phyloP scores from a whole-genome alignment of 2,113 vertebrate species.

The Motacilla tschutschensis region DNA sequence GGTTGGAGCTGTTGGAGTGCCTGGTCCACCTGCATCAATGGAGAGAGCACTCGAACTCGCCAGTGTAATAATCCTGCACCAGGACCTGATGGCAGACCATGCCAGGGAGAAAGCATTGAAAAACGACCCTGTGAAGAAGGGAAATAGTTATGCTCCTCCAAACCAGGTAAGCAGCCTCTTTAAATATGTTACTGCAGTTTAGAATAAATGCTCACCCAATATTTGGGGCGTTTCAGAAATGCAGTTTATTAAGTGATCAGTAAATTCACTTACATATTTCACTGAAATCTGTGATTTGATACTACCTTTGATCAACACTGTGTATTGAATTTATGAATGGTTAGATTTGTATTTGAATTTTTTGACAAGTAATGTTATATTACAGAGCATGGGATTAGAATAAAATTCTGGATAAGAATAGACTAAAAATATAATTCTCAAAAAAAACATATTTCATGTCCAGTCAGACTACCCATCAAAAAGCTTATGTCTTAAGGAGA shows the following conservation, averaged over 20 bases:
- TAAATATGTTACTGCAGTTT: not conserved
- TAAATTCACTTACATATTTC: not conserved
- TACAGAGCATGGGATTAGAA: not conserved
- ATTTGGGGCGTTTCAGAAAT: not conserved
- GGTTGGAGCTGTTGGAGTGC: constrained; percentile 80
- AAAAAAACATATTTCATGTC: not conserved
- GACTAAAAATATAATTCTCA: not conserved
- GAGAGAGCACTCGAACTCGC: constrained; percentile 62
- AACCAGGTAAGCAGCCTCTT: not conserved
- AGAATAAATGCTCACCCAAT: not conserved
- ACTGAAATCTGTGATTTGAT: not conserved
- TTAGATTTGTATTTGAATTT: not conserved
- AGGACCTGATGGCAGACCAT: constrained; percentile 32
- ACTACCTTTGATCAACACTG: not conserved
- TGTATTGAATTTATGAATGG: not conserved
- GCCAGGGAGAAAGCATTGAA: constrained; percentile 65
- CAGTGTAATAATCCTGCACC: constrained; percentile 64
- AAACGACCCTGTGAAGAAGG: constrained; percentile 57
- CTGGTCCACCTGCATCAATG: constrained; percentile 65
- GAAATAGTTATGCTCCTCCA: not conserved
- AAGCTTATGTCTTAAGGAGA: not conserved
- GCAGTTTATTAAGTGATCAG: not conserved
- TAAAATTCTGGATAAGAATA: not conserved
- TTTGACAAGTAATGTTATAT: not conserved
- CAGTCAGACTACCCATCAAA: not conserved